Evolutionary conservation across 2,113 vertebrate species (phyloP).

Genomic region (Orientallactaga bullata): DNA sequence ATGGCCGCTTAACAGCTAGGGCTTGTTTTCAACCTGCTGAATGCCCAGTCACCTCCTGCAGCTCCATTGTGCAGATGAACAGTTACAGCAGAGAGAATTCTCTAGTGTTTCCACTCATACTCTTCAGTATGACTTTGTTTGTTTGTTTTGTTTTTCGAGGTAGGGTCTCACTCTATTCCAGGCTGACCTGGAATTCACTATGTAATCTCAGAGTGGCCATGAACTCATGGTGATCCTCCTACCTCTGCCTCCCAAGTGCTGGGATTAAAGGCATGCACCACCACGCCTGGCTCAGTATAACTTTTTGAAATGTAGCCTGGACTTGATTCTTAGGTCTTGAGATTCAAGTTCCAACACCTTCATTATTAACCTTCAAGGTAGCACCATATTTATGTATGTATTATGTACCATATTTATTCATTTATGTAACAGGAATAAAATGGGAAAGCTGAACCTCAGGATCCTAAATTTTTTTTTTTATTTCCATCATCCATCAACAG

Average conservation of each 20-base stretch:
- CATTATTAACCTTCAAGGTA: neutral
- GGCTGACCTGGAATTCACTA: too few relatives aligned
- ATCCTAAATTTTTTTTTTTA: constrained; percentile 45
- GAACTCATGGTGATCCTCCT: too few relatives aligned
- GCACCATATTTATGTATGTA: too few relatives aligned
- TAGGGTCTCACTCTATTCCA: too few relatives aligned
- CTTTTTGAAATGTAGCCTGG: neutral
- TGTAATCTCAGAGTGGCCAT: too few relatives aligned
- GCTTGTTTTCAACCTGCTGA: neutral
- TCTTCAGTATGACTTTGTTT: neutral
- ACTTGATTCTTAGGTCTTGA: neutral
- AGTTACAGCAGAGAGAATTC: neutral
- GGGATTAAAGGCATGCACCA: too few relatives aligned
- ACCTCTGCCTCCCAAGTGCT: too few relatives aligned
- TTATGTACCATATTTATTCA: too few relatives aligned
- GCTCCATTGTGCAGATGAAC: neutral
- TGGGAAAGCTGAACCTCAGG: neutral
- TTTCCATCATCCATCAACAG: constrained; percentile 30
- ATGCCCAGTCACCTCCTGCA: neutral
- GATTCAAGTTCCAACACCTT: neutral
- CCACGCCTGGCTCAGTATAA: too few relatives aligned
- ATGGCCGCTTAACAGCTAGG: neutral
- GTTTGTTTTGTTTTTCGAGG: too few relatives aligned
- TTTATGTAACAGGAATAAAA: neutral
- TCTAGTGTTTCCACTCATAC: neutral